phyloP scores from a whole-genome alignment of 2,797 vertebrate genomes.

The Sciaenops ocellatus region DNA sequence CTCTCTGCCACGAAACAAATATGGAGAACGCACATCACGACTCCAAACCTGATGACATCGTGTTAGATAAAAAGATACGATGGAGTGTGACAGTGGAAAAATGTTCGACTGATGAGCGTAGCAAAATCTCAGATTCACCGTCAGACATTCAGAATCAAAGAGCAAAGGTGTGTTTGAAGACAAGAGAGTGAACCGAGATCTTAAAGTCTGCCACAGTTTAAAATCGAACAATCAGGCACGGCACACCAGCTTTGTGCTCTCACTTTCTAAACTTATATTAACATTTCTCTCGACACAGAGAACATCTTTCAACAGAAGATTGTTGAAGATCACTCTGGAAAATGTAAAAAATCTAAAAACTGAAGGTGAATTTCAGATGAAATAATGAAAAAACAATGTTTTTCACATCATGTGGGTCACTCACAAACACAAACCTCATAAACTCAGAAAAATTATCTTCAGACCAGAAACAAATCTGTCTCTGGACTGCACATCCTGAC shows the following conservation, averaged over 20 bases:
- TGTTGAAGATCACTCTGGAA: too few species aligned
- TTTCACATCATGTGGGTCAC: neutral
- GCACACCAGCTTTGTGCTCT: too few species aligned
- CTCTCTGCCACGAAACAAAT: slow-evolving; percentile 11
- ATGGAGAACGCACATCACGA: neutral
- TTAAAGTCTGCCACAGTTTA: neutral
- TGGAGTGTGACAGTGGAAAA: neutral
- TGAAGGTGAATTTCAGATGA: too few species aligned
- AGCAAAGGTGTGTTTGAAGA: neutral
- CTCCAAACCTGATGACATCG: neutral
- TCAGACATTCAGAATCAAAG: neutral
- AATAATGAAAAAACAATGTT: neutral
- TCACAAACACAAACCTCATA: slow-evolving; percentile 13
- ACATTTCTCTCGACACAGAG: too few species aligned
- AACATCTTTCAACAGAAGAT: too few species aligned
- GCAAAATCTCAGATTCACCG: neutral
- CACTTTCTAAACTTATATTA: too few species aligned
- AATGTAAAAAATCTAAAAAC: too few species aligned
- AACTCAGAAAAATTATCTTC: neutral
- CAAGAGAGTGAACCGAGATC: neutral
- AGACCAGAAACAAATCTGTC: slow-evolving; percentile 38
- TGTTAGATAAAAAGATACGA: neutral
- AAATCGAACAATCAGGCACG: too few species aligned
- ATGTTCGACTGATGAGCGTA: neutral
- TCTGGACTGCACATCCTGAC: slow-evolving; percentile 51